phyloP scores from a whole-genome alignment of 2,888 invertebrate species.

The Lacanobia wlatinum region DNA sequence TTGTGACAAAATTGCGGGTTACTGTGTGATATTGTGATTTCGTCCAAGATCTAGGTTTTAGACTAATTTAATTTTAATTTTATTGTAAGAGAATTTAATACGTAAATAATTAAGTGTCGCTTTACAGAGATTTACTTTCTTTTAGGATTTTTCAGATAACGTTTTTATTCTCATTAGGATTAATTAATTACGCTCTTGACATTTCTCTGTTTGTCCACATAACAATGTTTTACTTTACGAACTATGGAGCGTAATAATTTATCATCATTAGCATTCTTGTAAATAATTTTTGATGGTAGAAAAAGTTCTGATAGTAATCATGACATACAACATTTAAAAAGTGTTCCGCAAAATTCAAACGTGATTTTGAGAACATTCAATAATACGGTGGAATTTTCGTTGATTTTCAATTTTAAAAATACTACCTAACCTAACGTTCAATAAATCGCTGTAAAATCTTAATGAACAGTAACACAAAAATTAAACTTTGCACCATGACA shows the following conservation, averaged over 20 bases:
- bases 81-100: not conserved
- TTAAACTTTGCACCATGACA: no score
- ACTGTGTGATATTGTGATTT: not conserved
- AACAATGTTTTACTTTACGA: not conserved
- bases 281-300: not conserved
- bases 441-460: no score
- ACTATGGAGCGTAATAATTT: not conserved
- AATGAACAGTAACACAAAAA: no score
- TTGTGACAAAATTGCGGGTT: not conserved
- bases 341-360: no score
- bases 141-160: not conserved
- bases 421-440: no score
- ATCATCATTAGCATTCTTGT: not conserved
- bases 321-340: no score
- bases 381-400: no score
- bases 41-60: not conserved
- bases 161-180: constrained; percentile 6
- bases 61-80: not conserved
- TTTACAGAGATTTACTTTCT: not conserved
- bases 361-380: no score
- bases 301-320: not conserved
- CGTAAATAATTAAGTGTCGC: not conserved
- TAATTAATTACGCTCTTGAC: constrained; percentile 1
- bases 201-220: constrained; percentile 15
- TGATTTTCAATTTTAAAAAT: no score